Conservation (phyloP, 2,113 vertebrate genomes). For the Paramormyrops kingsleyae region DNA sequence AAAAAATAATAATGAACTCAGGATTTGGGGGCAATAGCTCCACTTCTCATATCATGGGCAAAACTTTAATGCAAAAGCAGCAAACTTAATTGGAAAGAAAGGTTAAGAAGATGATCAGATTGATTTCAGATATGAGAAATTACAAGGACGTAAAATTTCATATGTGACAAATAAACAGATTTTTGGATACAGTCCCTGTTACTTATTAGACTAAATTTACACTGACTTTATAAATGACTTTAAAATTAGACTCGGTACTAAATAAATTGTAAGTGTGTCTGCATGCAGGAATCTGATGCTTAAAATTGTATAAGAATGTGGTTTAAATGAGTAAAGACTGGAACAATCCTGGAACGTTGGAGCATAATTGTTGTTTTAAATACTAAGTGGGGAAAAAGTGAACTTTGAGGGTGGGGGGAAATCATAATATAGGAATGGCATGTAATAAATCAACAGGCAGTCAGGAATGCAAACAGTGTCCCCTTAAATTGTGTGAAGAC, state of each 20-base stretch:
- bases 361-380: background rate
- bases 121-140: constrained; percentile 65
- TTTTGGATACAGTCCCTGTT: constrained; percentile 52
- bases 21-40: background rate
- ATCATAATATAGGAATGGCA: background rate
- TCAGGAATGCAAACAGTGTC: background rate
- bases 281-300: background rate
- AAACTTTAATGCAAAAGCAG: constrained; percentile 75
- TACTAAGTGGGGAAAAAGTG: background rate
- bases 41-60: constrained; percentile 73
- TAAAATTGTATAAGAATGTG: background rate
- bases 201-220: background rate
- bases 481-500: background rate
- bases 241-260: background rate
- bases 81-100: constrained; percentile 37
- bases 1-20: background rate
- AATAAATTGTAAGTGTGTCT: background rate
- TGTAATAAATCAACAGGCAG: background rate
- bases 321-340: background rate
- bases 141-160: no score
- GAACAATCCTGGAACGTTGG: background rate
- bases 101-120: constrained; percentile 70
- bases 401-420: background rate
- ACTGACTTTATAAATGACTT: background rate
- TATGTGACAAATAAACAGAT: constrained; percentile 49